Evolutionary conservation across 2,113 vertebrate species (phyloP), one percentile per base, ranked within the genome.

Genomic region (Nothoprocta pentlandii): DNA sequence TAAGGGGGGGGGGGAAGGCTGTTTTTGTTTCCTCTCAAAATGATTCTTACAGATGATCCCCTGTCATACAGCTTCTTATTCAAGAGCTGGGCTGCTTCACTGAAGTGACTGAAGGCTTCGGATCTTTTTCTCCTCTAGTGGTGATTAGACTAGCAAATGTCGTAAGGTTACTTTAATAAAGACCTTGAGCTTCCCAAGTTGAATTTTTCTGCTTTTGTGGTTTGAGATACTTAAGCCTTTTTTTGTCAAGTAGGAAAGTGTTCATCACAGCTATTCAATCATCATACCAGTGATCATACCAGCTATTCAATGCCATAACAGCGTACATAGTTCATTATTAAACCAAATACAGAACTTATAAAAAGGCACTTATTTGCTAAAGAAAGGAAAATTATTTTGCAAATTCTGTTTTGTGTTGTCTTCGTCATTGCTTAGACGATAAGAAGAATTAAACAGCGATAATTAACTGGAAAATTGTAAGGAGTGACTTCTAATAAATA

Each of bases 141-240:
- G 36, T 28, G 87, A 83, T 11, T 74, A 49, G 68, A 87, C 32
- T 44, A 80, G 69, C 20, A 94, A 87, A 94, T 63, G 90, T 87
- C 49, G 1, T n/a, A 82, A 71, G 28, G 25, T 53, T 63, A 66
- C 30, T 47, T 67, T 21, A 32, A 89, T 30, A 59, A 41, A 64
- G 49, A 85, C 28, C 63, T 28, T 6, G 30, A 90, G 82, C 28
- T 74, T 80, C 25, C 69, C 28, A 80, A 67, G 15, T 23, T 59
- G 44, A 69, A 77, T 19, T 74, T 15, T 69, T 93, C 68, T 46
- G n/a, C 6, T 47, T 80, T 15, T 36, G 51, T 63, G 42, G 36
- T 67, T 90, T 88, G 44, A 85, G 15, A 0, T 6, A 80, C 11
- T 70, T 23, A 19, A 87, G 16, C 22, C 88, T 49, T 32, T 78